These are phyloP conservation scores for Parthenolecanium corni DNA, from an alignment of 2,888 invertebrate species.

Conservation along the genomic window DNA sequence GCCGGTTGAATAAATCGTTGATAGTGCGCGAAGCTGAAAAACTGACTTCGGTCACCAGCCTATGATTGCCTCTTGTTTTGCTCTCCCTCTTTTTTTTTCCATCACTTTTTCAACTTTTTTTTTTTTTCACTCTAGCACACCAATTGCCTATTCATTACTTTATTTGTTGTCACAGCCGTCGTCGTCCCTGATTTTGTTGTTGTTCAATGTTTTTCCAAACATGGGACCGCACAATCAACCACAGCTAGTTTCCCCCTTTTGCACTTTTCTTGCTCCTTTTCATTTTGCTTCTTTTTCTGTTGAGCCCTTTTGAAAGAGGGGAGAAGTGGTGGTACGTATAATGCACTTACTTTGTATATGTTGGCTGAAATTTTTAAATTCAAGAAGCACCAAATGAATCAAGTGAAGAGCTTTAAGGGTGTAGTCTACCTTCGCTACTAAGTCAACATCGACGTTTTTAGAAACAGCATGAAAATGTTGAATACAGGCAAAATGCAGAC, in stretches of 20 bases:
- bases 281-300: neutral
- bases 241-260: constrained; percentile 11
- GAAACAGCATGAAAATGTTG: too few species aligned
- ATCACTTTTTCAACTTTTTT: too few species aligned
- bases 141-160: constrained; percentile 29
- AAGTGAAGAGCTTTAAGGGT: too few species aligned
- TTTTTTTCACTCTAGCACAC: neutral
- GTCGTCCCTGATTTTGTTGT: constrained; percentile 25
- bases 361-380: too few species aligned
- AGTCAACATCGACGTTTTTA: too few species aligned
- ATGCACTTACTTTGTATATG: too few species aligned
- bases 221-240: constrained; percentile 28
- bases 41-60: constrained; percentile 28
- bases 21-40: constrained; percentile 6
- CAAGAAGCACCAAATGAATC: too few species aligned
- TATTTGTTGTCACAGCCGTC: constrained; percentile 29
- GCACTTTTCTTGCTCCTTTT: constrained; percentile 2
- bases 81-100: constrained; percentile 10
- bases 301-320: too few species aligned
- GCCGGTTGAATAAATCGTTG: constrained; percentile 24
- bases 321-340: too few species aligned
- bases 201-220: constrained; percentile 29
- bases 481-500: too few species aligned
- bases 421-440: too few species aligned
- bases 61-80: constrained; percentile 27